Evolutionary conservation across 1,140 invertebrate genomes (phyloP).

Genomic region (Antheraea pernyi): DNA sequence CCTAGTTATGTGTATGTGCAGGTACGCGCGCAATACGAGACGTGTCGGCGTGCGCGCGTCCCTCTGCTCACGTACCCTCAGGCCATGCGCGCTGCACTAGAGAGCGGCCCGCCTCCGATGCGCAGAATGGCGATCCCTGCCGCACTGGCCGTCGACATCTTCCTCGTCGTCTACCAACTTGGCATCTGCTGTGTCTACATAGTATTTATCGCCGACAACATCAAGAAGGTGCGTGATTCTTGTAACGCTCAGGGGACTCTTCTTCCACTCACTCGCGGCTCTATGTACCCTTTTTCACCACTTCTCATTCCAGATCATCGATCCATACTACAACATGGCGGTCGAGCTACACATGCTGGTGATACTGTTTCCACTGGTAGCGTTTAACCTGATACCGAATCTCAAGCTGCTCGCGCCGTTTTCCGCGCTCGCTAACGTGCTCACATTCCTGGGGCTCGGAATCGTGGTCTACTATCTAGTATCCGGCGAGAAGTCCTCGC

Average conservation of each 20-base stretch:
- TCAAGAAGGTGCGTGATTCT: conserved; percentile 80
- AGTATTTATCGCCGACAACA: conserved; percentile 89
- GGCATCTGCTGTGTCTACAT: conserved; percentile 95
- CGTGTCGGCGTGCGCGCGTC: conserved; percentile 79
- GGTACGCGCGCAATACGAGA: conserved; percentile 76
- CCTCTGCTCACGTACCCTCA: conserved; percentile 83
- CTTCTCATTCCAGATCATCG: conserved; percentile 61
- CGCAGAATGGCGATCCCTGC: conserved; percentile 79
- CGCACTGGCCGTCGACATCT: conserved; percentile 81
- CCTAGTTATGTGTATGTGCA: conserved; percentile 15
- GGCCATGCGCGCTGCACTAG: conserved; percentile 82
- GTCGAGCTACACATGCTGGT: conserved; percentile 81
- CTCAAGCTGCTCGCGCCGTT: conserved; percentile 90
- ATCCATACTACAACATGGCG: conserved; percentile 67
- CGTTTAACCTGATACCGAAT: conserved; percentile 87
- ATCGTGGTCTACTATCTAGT: conserved; percentile 86
- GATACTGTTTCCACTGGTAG: conserved; percentile 84
- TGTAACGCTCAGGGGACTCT: neutral
- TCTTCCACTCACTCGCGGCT: neutral
- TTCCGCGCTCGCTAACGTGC: conserved; percentile 88
- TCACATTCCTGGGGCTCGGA: conserved; percentile 84
- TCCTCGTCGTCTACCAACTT: conserved; percentile 91
- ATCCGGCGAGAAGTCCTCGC: conserved; percentile 80
- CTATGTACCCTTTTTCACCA: neutral
- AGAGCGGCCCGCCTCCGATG: conserved; percentile 80